These are phyloP conservation scores for Sepioteuthis lessoniana DNA, from an alignment of 2,888 invertebrate genomes.

Conservation along the genomic window DNA sequence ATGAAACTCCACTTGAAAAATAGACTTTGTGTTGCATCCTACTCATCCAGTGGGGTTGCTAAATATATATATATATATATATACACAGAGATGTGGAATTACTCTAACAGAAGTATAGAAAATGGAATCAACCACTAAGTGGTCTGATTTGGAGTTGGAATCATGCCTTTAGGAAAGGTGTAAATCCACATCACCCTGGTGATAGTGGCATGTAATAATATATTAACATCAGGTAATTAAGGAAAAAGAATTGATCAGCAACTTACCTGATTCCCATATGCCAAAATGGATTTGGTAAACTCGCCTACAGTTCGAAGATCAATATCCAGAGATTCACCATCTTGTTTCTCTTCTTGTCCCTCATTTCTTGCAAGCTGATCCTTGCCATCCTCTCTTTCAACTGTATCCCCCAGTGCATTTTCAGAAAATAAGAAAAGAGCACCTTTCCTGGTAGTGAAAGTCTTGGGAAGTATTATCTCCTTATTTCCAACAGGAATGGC, in stretches of 20 bases:
- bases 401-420: not conserved
- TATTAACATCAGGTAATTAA: too few relatives aligned
- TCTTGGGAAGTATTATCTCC: slow-evolving; percentile 70
- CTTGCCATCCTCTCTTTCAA: not conserved
- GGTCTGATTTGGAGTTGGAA: too few relatives aligned
- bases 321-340: slow-evolving; percentile 48
- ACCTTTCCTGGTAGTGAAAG: slow-evolving; percentile 74
- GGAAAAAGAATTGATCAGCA: not conserved
- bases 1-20: too few relatives aligned
- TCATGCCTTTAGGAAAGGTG: too few relatives aligned
- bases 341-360: slow-evolving; percentile 50
- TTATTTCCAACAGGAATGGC: slow-evolving; percentile 36
- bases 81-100: too few relatives aligned
- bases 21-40: too few relatives aligned
- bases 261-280: slow-evolving; percentile 66
- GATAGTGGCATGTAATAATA: too few relatives aligned
- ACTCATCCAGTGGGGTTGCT: too few relatives aligned
- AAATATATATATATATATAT: too few relatives aligned
- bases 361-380: slow-evolving; percentile 35
- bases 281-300: slow-evolving; percentile 70
- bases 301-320: slow-evolving; percentile 72
- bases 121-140: too few relatives aligned
- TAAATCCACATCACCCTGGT: too few relatives aligned
- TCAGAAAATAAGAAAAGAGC: slow-evolving; percentile 74
- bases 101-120: too few relatives aligned